A percentile compares a stretch with the other conserved stretches of the same genome.
Conservation (phyloP, 2,888 invertebrate species). For the Tanytarsus gracilentus region DNA sequence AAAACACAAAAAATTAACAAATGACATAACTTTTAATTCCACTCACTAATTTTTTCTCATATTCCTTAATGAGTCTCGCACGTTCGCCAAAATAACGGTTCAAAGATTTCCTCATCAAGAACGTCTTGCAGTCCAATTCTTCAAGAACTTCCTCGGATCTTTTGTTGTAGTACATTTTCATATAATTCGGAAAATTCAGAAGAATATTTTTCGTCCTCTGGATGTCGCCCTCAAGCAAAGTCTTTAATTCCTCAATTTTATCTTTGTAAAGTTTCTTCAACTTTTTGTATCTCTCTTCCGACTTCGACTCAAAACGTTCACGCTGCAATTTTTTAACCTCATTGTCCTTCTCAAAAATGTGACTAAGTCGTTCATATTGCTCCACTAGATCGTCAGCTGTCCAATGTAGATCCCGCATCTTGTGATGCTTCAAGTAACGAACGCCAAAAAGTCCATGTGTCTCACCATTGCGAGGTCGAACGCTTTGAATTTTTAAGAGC, state of each 20-base stretch:
- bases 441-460: slow-evolving; percentile 40
- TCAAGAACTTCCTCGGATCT: slow-evolving; percentile 37
- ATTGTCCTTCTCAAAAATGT: slow-evolving; percentile 7
- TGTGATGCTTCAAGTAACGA: slow-evolving; percentile 37
- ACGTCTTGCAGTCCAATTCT: slow-evolving; percentile 41
- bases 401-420: slow-evolving; percentile 40
- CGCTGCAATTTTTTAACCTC: background rate
- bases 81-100: slow-evolving; percentile 38
- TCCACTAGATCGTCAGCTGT: slow-evolving; percentile 36
- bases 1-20: no score
- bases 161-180: slow-evolving; percentile 39
- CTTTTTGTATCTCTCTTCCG: background rate
- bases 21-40: no score
- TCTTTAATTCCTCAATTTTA: slow-evolving; percentile 37
- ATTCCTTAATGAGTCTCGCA: slow-evolving; percentile 34
- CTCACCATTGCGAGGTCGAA: slow-evolving; percentile 19
- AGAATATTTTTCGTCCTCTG: slow-evolving; percentile 37
- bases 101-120: slow-evolving; percentile 40
- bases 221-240: slow-evolving; percentile 35
- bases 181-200: slow-evolving; percentile 39
- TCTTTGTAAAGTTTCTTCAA: slow-evolving; percentile 37
- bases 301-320: slow-evolving; percentile 7
- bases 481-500: background rate
- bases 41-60: slow-evolving; percentile 36
- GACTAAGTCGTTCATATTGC: slow-evolving; percentile 33